Evolutionary conservation across 2,888 invertebrate genomes (phyloP).

Genomic region (Macaria liturata): DNA sequence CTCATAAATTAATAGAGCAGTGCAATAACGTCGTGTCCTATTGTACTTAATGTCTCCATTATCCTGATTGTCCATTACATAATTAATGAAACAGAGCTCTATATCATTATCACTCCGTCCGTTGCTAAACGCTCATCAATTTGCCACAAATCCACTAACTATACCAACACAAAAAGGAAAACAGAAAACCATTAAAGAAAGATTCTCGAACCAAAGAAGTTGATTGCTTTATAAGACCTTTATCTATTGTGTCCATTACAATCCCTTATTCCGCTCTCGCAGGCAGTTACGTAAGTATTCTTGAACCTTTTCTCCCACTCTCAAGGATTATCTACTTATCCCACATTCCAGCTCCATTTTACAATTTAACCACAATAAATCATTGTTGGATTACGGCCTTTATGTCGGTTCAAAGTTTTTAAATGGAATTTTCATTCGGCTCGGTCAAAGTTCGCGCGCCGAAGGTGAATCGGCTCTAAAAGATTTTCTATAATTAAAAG

Average conservation of each 20-base stretch:
- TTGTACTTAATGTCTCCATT: not conserved
- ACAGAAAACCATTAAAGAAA: conserved; percentile 24
- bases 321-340: conserved; percentile 35
- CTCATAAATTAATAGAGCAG: no score
- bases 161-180: conserved; percentile 22
- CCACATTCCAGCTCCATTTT: conserved; percentile 33
- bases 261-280: conserved; percentile 25
- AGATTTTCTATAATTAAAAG: conserved; percentile 55
- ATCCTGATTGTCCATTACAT: not conserved
- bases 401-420: conserved; percentile 48
- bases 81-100: conserved; percentile 8
- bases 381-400: conserved; percentile 49
- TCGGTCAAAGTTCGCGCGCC: conserved; percentile 43
- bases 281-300: conserved; percentile 29
- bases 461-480: conserved; percentile 47
- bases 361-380: conserved; percentile 47
- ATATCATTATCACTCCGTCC: conserved; percentile 2
- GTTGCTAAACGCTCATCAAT: conserved; percentile 23
- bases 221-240: conserved; percentile 34
- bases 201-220: conserved; percentile 26
- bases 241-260: conserved; percentile 37
- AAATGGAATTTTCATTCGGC: conserved; percentile 49
- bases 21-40: no score
- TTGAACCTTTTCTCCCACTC: conserved; percentile 32
- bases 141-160: conserved; percentile 25